Evolutionary conservation across 2,888 invertebrate species (phyloP).

Genomic region (Netelia melanura): DNA sequence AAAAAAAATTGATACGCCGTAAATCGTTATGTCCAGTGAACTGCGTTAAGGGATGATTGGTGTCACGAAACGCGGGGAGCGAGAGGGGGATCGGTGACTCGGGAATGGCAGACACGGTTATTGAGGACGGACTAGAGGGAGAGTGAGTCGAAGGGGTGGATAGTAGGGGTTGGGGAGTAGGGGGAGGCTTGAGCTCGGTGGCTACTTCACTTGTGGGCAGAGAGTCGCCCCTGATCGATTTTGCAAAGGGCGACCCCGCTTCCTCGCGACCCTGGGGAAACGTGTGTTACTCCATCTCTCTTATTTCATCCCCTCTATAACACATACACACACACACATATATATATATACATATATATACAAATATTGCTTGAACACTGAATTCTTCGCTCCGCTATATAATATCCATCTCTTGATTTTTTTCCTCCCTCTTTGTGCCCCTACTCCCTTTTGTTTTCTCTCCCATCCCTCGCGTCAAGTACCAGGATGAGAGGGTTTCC

Average conservation of each 20-base stretch:
- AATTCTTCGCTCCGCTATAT: conserved; percentile 33
- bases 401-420: conserved; percentile 27
- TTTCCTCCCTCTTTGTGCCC: conserved; percentile 39
- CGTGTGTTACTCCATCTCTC: conserved; percentile 46
- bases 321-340: neutral
- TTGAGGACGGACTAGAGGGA: conserved; percentile 41
- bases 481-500: conserved; percentile 1
- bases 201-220: conserved; percentile 47
- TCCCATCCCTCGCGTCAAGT: conserved; percentile 17
- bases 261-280: conserved; percentile 52
- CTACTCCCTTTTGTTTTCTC: neutral
- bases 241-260: conserved; percentile 66
- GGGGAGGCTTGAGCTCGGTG: neutral
- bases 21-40: conserved; percentile 2
- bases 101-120: conserved; percentile 36
- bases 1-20: neutral
- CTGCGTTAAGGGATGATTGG: conserved; percentile 55
- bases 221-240: conserved; percentile 65
- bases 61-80: conserved; percentile 43
- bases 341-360: neutral
- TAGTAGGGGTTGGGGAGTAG: neutral
- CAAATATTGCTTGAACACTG: neutral
- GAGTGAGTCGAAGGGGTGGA: neutral
- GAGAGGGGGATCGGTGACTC: conserved; percentile 35
- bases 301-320: conserved; percentile 13